Base-by-base conservation (phyloP, 2,888 invertebrate species). In the Euzetes globulus region DNA sequence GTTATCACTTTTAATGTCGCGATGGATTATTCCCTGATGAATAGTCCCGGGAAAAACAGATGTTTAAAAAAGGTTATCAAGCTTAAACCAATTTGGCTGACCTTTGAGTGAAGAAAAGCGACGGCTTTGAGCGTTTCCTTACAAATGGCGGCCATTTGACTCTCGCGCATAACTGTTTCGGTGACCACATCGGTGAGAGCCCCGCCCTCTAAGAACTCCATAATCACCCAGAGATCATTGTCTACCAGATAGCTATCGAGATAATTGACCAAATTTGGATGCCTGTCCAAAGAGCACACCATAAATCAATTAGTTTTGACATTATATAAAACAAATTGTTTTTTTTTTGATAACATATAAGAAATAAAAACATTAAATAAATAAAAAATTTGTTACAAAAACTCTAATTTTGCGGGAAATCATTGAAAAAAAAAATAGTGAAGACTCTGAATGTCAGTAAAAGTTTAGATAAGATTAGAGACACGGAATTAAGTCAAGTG, bases 1-100 rank as follows among this genome's bases (percentile, higher is more conserved):
- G 83, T 97, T 97, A 83, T 97, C 97, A n/a, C 95, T 95, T 82
- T 97, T 97, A 75, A 97, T 95, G 82, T 97, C 96, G 77, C 97
- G 87, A 82, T 95, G 95, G 79, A 95, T 94, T 52, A 94, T 94
- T 17, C 92, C 92, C 83, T 85, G 80, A 73, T 72, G 15, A 9
- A 5, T 6, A 19, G n/a, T n/a, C n/a, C n/a, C 15, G 13, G 25
- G n/a, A n/a, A n/a, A n/a, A n/a, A n/a, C n/a, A n/a, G n/a, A n/a
- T n/a, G n/a, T n/a, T n/a, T n/a, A n/a, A n/a, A n/a, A n/a, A n/a
- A n/a, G n/a, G n/a, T n/a, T n/a, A n/a, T n/a, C n/a, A n/a, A n/a
- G n/a, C n/a, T n/a, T n/a, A n/a, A 68, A 45, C n/a, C 6, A 17
- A 68, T 22, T 37, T 1, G 22, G 5, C 19, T 52, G 7, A 77